Evolutionary conservation across 2,888 invertebrate genomes (phyloP).

Genomic region (Epiblema foenella): DNA sequence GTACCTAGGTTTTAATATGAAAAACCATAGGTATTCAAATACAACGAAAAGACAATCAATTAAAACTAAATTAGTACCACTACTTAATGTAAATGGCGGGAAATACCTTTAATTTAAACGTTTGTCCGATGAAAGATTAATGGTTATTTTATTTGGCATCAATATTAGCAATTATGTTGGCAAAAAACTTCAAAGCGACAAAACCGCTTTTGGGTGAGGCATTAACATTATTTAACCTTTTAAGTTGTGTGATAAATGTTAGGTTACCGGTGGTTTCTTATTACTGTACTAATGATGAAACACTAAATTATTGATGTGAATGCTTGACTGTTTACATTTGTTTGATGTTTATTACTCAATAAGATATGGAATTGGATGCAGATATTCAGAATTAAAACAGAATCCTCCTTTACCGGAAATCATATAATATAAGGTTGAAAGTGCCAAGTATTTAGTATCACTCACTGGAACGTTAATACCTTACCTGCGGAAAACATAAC

Average conservation of each 20-base stretch:
- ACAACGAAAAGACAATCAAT: neutral
- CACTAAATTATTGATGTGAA: too few species aligned
- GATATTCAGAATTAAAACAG: too few species aligned
- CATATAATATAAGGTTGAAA: too few species aligned
- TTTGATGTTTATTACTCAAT: too few species aligned
- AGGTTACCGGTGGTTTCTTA: neutral
- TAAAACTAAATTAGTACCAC: neutral
- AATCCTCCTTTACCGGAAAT: too few species aligned
- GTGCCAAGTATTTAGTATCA: too few species aligned
- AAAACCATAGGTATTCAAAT: too few species aligned
- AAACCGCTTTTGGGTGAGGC: neutral
- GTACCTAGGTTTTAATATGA: too few species aligned
- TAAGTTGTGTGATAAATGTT: neutral
- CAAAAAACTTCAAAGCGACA: conserved; percentile 12
- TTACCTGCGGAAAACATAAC: neutral
- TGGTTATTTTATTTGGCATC: conserved; percentile 31
- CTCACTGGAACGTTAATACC: neutral
- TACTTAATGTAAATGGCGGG: conserved; percentile 17
- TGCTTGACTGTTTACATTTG: too few species aligned
- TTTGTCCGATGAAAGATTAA: conserved; percentile 23
- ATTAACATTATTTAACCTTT: neutral
- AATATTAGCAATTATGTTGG: conserved; percentile 15
- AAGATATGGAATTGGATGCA: too few species aligned
- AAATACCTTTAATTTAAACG: conserved; percentile 33
- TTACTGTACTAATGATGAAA: too few species aligned